phyloP scores from a whole-genome alignment of 2,797 vertebrate genomes.

The Cryptoblepharus egeriae region DNA sequence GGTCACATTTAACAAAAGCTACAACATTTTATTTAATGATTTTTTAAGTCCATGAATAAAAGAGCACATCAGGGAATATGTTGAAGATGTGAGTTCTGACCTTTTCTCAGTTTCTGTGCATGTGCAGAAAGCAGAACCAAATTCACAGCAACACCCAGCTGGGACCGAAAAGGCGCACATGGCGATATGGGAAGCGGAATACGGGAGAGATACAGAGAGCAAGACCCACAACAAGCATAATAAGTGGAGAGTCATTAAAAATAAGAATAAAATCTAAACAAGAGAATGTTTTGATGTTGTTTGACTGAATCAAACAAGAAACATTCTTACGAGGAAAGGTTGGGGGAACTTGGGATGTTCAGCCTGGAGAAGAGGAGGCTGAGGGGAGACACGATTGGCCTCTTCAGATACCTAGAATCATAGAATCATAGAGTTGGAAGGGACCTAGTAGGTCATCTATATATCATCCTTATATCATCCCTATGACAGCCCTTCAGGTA shows the following conservation, averaged over 20 bases:
- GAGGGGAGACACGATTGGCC: too few relatives aligned
- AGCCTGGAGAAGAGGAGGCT: too few relatives aligned
- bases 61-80: neutral
- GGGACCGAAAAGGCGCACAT: neutral
- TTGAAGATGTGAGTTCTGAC: conserved; percentile 5
- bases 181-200: neutral
- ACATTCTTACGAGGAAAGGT: too few relatives aligned
- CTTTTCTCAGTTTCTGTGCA: conserved; percentile 51
- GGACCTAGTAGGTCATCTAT: too few relatives aligned
- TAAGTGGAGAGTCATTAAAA: conserved; percentile 55
- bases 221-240: conserved; percentile 42
- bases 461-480: too few relatives aligned
- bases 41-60: conserved; percentile 41
- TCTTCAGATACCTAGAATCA: too few relatives aligned
- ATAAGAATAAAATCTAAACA: accelerated
- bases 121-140: conserved; percentile 30
- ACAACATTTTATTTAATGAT: conserved; percentile 36
- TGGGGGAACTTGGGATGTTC: too few relatives aligned
- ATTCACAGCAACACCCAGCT: conserved; percentile 5
- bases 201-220: conserved; percentile 32
- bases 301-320: too few relatives aligned
- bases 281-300: too few relatives aligned
- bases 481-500: too few relatives aligned
- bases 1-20: conserved; percentile 36
- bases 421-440: too few relatives aligned